Evolutionary conservation across 2,797 vertebrate species (phyloP).

Genomic region (Ctenopoma multispine): DNA sequence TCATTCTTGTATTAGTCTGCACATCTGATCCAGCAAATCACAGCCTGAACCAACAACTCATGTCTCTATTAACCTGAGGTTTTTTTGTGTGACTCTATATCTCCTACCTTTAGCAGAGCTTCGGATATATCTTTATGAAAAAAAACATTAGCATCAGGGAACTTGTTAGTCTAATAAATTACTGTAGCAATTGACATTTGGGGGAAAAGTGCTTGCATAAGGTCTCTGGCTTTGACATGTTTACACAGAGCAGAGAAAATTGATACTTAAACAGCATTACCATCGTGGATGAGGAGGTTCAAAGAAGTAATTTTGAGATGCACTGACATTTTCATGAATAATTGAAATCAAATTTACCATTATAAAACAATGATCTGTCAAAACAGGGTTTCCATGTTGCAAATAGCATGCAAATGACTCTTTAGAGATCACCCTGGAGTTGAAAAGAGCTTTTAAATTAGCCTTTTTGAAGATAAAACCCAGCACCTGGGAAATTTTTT

Average conservation of each 20-base stretch:
- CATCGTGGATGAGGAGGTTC: slow-evolving; percentile 48
- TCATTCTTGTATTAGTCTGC: slow-evolving; percentile 51
- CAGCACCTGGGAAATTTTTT: slow-evolving; percentile 29
- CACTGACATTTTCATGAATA: slow-evolving; percentile 79
- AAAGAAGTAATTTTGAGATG: slow-evolving; percentile 64
- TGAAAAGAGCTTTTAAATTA: slow-evolving; percentile 51
- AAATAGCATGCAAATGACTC: slow-evolving; percentile 63
- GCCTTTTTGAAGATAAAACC: slow-evolving; percentile 54
- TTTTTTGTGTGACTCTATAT: slow-evolving; percentile 9
- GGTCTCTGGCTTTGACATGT: slow-evolving; percentile 63
- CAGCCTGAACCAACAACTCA: slow-evolving; percentile 45
- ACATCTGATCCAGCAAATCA: slow-evolving; percentile 65
- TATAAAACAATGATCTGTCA: slow-evolving; percentile 75
- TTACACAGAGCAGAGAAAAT: slow-evolving; percentile 69
- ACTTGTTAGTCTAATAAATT: slow-evolving; percentile 57
- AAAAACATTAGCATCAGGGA: slow-evolving; percentile 22
- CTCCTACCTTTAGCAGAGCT: slow-evolving; percentile 4
- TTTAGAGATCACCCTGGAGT: slow-evolving; percentile 33
- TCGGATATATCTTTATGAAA: slow-evolving; percentile 35
- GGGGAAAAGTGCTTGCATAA: slow-evolving; percentile 42
- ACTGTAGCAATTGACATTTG: slow-evolving; percentile 50
- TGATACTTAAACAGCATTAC: slow-evolving; percentile 52
- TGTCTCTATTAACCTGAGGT: slow-evolving; percentile 46
- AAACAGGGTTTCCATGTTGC: slow-evolving; percentile 51
- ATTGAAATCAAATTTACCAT: slow-evolving; percentile 72